These are phyloP conservation scores for Tenthredo distinguenda DNA, from an alignment of 2,888 invertebrate species.

Conservation along the genomic window DNA sequence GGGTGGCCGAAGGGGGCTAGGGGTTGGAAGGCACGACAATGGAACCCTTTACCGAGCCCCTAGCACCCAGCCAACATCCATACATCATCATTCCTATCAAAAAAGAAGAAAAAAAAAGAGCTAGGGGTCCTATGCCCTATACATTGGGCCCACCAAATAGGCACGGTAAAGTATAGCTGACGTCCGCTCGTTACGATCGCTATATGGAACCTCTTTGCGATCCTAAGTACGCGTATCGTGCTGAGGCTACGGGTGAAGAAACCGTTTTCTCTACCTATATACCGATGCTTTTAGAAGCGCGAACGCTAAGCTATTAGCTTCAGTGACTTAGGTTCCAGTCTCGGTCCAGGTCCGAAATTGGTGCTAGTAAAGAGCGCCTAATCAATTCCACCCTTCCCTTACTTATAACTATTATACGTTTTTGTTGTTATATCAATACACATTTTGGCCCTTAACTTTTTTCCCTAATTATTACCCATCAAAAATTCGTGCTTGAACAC, in stretches of 20 bases:
- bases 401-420: background rate
- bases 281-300: background rate
- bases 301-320: background rate
- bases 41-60: slow-evolving; percentile 78
- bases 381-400: slow-evolving; percentile 43
- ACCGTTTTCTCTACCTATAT: background rate
- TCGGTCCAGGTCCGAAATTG: background rate
- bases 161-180: slow-evolving; percentile 8
- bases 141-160: slow-evolving; percentile 37
- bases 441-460: background rate
- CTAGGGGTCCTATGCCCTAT: slow-evolving; percentile 64
- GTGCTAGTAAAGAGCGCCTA: slow-evolving; percentile 1
- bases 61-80: slow-evolving; percentile 76
- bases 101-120: slow-evolving; percentile 61
- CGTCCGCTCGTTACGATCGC: slow-evolving; percentile 34
- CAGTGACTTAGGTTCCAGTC: slow-evolving; percentile 5
- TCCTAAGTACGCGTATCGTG: slow-evolving; percentile 20
- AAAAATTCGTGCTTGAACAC: slow-evolving; percentile 39
- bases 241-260: slow-evolving; percentile 24
- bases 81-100: slow-evolving; percentile 77
- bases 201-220: slow-evolving; percentile 31
- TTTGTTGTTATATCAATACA: slow-evolving; percentile 24
- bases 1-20: slow-evolving; percentile 60
- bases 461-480: slow-evolving; percentile 44
- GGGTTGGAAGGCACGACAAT: slow-evolving; percentile 72